Percentiles rank a stretch among this genome's conserved stretches.
phyloP scores from a whole-genome alignment of 2,888 invertebrate species.

The Orgyia antiqua region DNA sequence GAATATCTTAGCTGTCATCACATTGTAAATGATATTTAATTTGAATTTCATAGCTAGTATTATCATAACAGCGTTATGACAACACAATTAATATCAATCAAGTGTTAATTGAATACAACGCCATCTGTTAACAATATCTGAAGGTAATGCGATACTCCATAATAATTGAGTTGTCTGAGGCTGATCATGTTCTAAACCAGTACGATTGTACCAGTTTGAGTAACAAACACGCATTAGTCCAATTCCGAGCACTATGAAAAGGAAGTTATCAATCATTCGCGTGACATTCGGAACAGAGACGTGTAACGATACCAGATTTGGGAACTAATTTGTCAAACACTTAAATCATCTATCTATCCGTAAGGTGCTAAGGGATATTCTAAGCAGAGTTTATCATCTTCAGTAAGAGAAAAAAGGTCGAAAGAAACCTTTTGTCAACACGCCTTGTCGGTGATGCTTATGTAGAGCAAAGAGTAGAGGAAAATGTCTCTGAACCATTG shows the following conservation, averaged over 20 bases:
- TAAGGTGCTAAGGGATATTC: no score
- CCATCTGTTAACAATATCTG: slow-evolving; percentile 9
- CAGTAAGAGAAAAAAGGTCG: no score
- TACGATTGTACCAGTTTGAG: slow-evolving; percentile 26
- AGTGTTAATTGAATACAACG: slow-evolving; percentile 5
- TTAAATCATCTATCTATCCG: no score
- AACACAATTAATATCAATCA: slow-evolving; percentile 11
- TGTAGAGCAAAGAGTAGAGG: no score
- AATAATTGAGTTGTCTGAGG: no score
- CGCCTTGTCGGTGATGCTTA: no score
- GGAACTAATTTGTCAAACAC: slow-evolving; percentile 23
- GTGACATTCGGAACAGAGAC: slow-evolving; percentile 43
- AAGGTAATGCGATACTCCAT: slow-evolving; percentile 7
- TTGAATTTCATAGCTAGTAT: slow-evolving; percentile 5
- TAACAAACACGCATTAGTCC: slow-evolving; percentile 37
- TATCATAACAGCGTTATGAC: slow-evolving; percentile 3
- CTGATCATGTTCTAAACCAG: no score
- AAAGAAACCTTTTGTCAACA: no score
- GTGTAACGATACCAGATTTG: slow-evolving; percentile 24
- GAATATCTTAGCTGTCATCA: slow-evolving; percentile 1
- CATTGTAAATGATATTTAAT: slow-evolving; percentile 3
- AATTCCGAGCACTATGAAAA: slow-evolving; percentile 42
- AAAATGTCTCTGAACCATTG: no score
- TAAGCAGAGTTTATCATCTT: no score
- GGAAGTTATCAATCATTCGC: slow-evolving; percentile 50